phyloP scores from a whole-genome alignment of 2,113 vertebrate species.

The Elephantulus edwardii region DNA sequence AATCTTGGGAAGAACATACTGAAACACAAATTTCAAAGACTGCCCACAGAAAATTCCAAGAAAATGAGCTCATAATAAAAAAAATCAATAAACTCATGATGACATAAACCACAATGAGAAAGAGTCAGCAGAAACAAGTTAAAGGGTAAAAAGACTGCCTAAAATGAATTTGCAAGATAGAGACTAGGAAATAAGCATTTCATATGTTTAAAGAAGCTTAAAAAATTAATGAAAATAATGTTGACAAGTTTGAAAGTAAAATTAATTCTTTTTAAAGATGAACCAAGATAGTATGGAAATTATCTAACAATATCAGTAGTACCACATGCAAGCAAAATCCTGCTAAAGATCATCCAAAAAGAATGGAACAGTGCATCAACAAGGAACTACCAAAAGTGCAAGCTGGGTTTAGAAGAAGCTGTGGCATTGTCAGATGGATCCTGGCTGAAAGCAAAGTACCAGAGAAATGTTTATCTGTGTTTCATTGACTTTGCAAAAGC shows the following conservation, averaged over 20 bases:
- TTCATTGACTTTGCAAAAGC: too few relatives aligned
- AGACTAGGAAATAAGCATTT: background rate
- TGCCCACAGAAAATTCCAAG: background rate
- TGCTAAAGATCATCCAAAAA: too few relatives aligned
- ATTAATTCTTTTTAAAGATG: background rate
- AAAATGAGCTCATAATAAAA: constrained; percentile 14
- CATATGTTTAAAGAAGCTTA: background rate
- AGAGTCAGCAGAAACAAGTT: constrained; percentile 3
- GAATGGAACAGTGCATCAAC: too few relatives aligned
- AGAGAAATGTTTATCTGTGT: too few relatives aligned
- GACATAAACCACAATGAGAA: constrained; percentile 25
- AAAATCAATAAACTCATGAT: constrained; percentile 24
- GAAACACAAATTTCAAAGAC: constrained; percentile 46
- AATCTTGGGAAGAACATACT: background rate
- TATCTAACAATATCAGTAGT: too few relatives aligned
- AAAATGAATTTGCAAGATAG: background rate
- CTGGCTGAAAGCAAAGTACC: too few relatives aligned
- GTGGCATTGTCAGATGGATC: too few relatives aligned
- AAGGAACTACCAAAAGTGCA: too few relatives aligned
- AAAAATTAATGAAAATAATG: too few relatives aligned
- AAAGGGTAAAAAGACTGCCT: background rate
- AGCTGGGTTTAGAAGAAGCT: too few relatives aligned
- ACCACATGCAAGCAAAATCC: too few relatives aligned
- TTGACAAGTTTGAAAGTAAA: background rate
- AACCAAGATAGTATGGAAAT: too few relatives aligned